phyloP scores from a whole-genome alignment of 2,797 vertebrate species.

The Trachurus trachurus region DNA sequence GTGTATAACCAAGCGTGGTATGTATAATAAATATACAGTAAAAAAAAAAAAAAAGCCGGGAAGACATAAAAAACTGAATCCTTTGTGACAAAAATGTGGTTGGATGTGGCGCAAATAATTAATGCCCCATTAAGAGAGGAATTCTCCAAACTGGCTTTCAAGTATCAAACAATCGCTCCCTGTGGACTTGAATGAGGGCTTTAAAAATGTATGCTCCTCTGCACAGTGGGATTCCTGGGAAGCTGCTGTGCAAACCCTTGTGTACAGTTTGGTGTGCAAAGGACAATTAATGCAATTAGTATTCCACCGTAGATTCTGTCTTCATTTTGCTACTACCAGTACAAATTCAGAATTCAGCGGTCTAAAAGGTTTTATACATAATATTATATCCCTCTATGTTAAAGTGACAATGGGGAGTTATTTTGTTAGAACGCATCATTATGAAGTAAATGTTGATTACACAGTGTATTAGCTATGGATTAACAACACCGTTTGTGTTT shows the following conservation, averaged over 20 bases:
- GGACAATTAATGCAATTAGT: slow-evolving; percentile 6
- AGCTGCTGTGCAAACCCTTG: not conserved
- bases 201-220: not conserved
- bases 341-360: not conserved
- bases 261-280: slow-evolving; percentile 1
- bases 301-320: not conserved
- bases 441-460: not conserved
- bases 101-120: not conserved
- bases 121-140: not conserved
- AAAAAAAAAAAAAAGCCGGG: not conserved
- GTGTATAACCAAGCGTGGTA: not conserved
- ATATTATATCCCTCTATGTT: too few relatives aligned
- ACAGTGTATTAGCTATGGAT: too few relatives aligned
- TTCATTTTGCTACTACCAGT: not conserved
- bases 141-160: not conserved
- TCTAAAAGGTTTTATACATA: not conserved
- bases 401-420: too few relatives aligned
- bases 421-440: too few relatives aligned
- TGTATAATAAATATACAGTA: not conserved
- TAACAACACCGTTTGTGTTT: too few relatives aligned
- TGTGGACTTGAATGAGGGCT: not conserved
- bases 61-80: not conserved
- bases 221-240: slow-evolving; percentile 10
- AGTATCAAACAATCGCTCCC: not conserved
- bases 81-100: not conserved